Base-by-base conservation (phyloP, 2,797 vertebrate species). In the Catharus ustulatus region DNA sequence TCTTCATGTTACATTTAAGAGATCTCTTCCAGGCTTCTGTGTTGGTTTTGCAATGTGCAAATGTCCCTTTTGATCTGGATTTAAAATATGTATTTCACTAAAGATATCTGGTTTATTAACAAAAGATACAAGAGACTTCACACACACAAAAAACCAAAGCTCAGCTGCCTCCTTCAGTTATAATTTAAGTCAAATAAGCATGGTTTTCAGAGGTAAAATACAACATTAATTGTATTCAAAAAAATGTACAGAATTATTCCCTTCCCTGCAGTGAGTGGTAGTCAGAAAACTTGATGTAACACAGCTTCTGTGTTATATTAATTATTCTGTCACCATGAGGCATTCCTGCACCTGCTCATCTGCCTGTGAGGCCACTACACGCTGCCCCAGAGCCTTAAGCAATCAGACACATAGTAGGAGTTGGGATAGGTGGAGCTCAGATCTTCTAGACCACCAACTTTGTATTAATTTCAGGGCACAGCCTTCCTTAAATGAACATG, bases 321-420 rank as follows among this genome's bases (percentile, higher is more conserved):
- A 3, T 48, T 69, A 45, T 59, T 64, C 30, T 57, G 38, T 38
- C 22, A 15, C n/a, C 38, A 11, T 4, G n/a, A 92, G 69, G n/a
- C 62, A 58, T 26, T 49, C 8, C 55, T 66, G 38, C 66, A 18
- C 30, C 34, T 45, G 27, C 59, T 34, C 9, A 8, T 32, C 66
- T 54, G 30, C 27, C 38, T 57, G 32, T 2, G 3, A 38, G 24
- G 21, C 15, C 45, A 4, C 54, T 21, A 10, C 23, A 2, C 0
- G 0, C 34, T 11, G 4, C 5, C 1, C 5, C 32, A 15, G 42
- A 77, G 20, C 48, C 77, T 49, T 52, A 27, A 26, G 61, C 40
- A 15, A 43, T 40, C 52, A 32, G 48, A 5, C 34, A 54, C 5
- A 1, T 5, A n/a, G 32, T 2, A 17, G 23, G 51, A 81, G 15